These are phyloP conservation scores for Spinus pinus DNA, from an alignment of 2,797 vertebrate genomes.

Conservation along the genomic window DNA sequence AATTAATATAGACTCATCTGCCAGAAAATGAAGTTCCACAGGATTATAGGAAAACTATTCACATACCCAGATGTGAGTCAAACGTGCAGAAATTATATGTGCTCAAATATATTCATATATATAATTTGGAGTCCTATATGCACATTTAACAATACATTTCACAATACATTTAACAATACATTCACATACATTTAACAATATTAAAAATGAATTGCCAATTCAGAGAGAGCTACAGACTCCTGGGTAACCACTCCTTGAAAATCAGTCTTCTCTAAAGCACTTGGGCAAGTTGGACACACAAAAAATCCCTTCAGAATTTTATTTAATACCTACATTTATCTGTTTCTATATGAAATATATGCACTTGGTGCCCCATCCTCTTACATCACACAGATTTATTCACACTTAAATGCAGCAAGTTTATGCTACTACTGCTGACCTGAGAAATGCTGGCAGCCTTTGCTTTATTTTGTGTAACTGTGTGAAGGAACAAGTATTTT, in stretches of 20 bases:
- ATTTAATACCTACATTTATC: neutral
- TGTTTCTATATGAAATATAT: neutral
- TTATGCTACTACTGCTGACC: rapidly evolving
- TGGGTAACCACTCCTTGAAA: neutral
- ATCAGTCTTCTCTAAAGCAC: neutral
- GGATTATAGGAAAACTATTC: neutral
- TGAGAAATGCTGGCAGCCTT: neutral
- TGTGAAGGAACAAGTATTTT: neutral
- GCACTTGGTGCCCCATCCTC: neutral
- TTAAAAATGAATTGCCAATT: neutral
- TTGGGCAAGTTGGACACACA: neutral
- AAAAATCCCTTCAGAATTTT: neutral
- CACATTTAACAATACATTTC: no score
- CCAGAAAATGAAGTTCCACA: slow-evolving; percentile 15
- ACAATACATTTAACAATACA: neutral
- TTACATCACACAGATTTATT: neutral
- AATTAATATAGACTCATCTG: slow-evolving; percentile 5
- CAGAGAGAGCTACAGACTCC: neutral
- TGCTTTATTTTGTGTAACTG: neutral
- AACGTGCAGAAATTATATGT: neutral
- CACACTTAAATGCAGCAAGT: neutral
- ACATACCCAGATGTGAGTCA: neutral
- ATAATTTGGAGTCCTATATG: neutral
- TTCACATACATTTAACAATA: neutral
- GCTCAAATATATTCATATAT: neutral